These are phyloP conservation scores for Dryococelus australis DNA, from an alignment of 2,888 invertebrate species.

Conservation along the genomic window DNA sequence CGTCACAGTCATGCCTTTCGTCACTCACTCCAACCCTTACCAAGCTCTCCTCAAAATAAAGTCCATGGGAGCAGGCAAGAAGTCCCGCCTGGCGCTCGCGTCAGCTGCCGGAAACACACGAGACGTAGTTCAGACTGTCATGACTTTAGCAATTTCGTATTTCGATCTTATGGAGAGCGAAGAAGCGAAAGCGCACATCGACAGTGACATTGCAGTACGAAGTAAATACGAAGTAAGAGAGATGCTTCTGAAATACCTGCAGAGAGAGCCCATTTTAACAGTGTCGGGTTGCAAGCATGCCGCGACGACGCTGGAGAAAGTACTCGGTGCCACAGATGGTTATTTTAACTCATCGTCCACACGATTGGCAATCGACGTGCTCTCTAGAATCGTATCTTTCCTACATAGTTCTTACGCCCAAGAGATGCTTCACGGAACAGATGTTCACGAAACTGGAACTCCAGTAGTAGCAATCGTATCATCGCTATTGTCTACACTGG, in stretches of 20 bases:
- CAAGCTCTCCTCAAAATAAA: background rate
- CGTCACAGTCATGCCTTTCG: background rate
- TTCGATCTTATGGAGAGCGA: background rate
- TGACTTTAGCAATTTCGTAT: background rate
- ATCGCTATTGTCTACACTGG: background rate
- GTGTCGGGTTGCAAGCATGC: conserved; percentile 3
- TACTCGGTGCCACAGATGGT: background rate
- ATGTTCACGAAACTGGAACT: background rate
- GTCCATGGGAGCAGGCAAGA: background rate
- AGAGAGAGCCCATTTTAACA: conserved; percentile 12
- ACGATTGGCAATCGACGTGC: background rate
- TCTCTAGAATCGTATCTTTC: background rate
- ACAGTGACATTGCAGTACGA: background rate
- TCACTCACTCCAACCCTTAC: background rate
- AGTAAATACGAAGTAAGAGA: background rate
- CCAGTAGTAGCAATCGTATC: background rate
- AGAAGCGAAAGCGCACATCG: background rate
- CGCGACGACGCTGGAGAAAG: background rate
- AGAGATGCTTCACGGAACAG: background rate
- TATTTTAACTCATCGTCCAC: background rate
- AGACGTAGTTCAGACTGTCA: background rate
- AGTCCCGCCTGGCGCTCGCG: background rate
- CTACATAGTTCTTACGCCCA: background rate
- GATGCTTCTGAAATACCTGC: background rate
- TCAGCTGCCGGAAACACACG: background rate